Base-by-base conservation (phyloP, 2,113 vertebrate species). In the Urocynchramus pylzowi region DNA sequence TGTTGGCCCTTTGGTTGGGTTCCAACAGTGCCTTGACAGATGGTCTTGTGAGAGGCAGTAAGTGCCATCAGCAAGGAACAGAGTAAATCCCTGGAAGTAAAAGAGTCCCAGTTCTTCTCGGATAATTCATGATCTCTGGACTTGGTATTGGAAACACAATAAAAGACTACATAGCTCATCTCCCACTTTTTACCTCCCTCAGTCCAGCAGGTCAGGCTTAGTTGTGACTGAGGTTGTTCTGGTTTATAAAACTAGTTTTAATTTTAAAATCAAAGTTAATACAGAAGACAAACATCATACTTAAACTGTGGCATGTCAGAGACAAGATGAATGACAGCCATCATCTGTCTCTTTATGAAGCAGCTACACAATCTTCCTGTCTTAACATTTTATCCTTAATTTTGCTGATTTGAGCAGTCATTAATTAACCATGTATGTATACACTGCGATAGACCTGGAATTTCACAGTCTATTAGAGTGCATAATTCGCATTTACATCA, bases 181-280 rank as follows among this genome's bases (percentile, higher is more conserved):
- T 87, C 31, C 20, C 50, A 42, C 30, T 60, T 91, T 77, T 85
- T 50, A 89, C 7, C 18, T 56, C 27, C 49, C 13, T 60, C 60
- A 39, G 63, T 60, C 65, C 68, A 61, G 16, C 2, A 3, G 63
- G 50, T 91, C 76, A 84, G 81, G 41, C 31, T 91, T 42, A 73
- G 53, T 59, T 89, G 41, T 84, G 64, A 41, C 54, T 49, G 68
- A 80, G 84, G 37, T 42, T 76, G 33, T 50, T 84, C 30, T 47
- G 76, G n/a, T 84, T 91, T 87, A 78, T 74, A 74, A 84, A 77
- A 65, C 68, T 52, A 67, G 19, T 84, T 89, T 84, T 77, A 52
- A 37, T 81, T 91, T 93, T 18, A 2, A 64, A 89, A 44, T 69
- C 3, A 44, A 89, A 68, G 24, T 84, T 87, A 74, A 77, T 49